Base-by-base conservation (phyloP, 2,888 invertebrate genomes). In the Hofmannophila pseudospretella region DNA sequence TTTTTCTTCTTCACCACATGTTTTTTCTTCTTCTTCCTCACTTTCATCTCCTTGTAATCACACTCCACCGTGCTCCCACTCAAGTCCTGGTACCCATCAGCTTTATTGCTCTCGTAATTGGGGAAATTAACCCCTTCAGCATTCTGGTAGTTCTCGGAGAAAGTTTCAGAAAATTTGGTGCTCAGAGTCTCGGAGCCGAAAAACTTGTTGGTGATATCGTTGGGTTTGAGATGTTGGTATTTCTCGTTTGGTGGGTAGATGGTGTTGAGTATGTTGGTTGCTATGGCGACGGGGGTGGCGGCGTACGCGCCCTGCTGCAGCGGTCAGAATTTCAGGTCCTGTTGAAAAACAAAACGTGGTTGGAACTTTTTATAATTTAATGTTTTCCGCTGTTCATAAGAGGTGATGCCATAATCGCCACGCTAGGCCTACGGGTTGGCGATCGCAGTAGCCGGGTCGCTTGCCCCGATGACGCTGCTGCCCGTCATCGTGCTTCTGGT, bases 251-350 rank as follows among this genome's bases (percentile, higher is more conserved):
- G 69, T 0, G 85, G 77, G 68, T 79, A 86, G 22, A 87, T 69
- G 0, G 77, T 72, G 62, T 71, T 75, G 0, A 87, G 41, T 0
- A 87, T 78, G 62, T 82, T 85, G 41, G 78, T 70, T 34, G 86
- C 87, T 42, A 86, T 56, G 45, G 79, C 58, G 45, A 72, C 78
- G 39, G 84, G 81, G 43, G 78, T 64, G 65, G 78, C 62, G 44
- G 79, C 58, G 51, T 81, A 70, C 10, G 71, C 68, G 67, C 72
- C 74, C 67, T 74, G 80, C 4, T 73, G 75, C 51, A 71, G 61
- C 63, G 89, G 89, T 90, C 89, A 90, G 89, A 90, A 90, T 60
- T 90, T 90, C 71, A 90, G 63, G 53, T 90, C 90, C 87, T 88
- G 67, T 0, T n/a, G n/a, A n/a, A n/a, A n/a, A n/a, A n/a, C n/a